Base-by-base conservation (phyloP, 1,140 invertebrate species). In the Trachelipus rathkii region DNA sequence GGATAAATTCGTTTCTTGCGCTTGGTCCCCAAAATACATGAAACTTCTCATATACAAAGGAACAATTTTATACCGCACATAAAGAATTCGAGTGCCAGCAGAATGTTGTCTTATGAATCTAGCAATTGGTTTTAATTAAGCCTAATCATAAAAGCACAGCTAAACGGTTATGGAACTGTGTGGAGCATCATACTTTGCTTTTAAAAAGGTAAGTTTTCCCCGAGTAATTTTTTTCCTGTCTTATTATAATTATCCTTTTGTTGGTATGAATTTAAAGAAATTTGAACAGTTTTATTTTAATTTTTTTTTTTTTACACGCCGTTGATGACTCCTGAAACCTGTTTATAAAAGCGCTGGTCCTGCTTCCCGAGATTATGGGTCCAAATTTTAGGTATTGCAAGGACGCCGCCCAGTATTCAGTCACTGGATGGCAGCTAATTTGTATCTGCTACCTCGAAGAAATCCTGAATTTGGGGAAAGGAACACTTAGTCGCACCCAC, bases 141-240 rank as follows among this genome's bases (percentile, higher is more conserved):
- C n/a, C 91, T 60, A 97, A 95, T 87, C 95, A 98, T 84, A 90
- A 93, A 83, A n/a, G n/a, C n/a, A 91, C 95, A 74, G 96, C 98
- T 44, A 99, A 99, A 87, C 92, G 97, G 83, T 86, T 99, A 10
- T 99, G 97, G 97, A 98, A 99, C 19, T 98, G 95, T 84, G 96
- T 99, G 0, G 97, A 99, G 84, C 96, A 99, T 87, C 98, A 99
- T 84, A 97, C 97, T 71, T n/a, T 99, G 99, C 90, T 99, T 99
- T 89, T n/a, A n/a, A n/a, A n/a, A n/a, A n/a, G n/a, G n/a, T n/a
- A n/a, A n/a, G n/a, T n/a, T n/a, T n/a, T n/a, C n/a, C n/a, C n/a
- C n/a, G n/a, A n/a, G n/a, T n/a, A n/a, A n/a, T n/a, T n/a, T n/a
- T n/a, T n/a, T n/a, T n/a, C n/a, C n/a, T n/a, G n/a, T n/a, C n/a